Base-by-base conservation (phyloP, 2,797 vertebrate species). In the Lutjanus argentimaculatus region DNA sequence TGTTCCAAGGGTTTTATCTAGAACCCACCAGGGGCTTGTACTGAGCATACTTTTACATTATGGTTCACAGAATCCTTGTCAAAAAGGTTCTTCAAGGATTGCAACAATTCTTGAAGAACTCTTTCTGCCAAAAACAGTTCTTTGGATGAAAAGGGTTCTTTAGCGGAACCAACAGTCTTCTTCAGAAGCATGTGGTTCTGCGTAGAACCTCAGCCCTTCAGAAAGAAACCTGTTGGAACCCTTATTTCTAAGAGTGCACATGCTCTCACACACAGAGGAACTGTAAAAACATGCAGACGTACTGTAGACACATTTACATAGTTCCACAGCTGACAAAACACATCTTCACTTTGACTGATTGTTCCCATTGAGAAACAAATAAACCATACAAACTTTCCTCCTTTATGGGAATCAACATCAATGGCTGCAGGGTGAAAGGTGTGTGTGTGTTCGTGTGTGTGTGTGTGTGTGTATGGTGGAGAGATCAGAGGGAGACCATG, bases 311-410 rank as follows among this genome's bases (percentile, higher is more conserved):
- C 78, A 77, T 83, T 88, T 72, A 73, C 75, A 77, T 67, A 74
- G 59, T 61, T 89, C 70, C 81, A 88, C 86, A 87, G 81, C 81
- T 89, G 84, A 91, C 88, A 88, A 80, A 90, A 88, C 85, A 87
- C 81, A 80, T 88, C 86, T 88, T 79, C 77, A 72, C 80, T 79
- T 59, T 76, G 79, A 79, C 75, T 56, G 81, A 83, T 53, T 58
- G 79, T 77, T 82, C 67, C 82, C 62, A 83, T 88, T 88, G 64
- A 81, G 90, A 87, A 83, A 91, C 87, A 90, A 95, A 91, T 94
- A 92, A 87, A 89, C 85, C 66, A 48, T 85, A 79, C 81, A 89
- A 86, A 93, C 69, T 48, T 79, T 61, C 62, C 45, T 68, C 83
- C 67, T 78, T 78, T 68, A 75, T 64, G 45, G 57, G 45, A 64